These are phyloP conservation scores for Corella eumyota DNA, from an alignment of 23 tunicate species.

Conservation along the genomic window DNA sequence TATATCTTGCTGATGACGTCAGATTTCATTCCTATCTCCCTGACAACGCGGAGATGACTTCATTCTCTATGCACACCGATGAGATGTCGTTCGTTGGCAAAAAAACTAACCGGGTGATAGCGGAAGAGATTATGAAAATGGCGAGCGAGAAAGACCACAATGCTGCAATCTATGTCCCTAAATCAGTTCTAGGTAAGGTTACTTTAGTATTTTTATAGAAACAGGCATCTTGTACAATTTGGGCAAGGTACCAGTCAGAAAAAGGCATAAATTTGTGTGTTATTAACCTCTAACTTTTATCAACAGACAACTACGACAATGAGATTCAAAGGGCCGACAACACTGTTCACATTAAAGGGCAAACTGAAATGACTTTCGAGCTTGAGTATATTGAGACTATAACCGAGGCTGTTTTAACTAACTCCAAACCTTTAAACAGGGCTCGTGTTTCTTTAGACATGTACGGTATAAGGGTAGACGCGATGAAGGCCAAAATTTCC, in stretches of 20 bases:
- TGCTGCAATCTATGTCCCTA: background rate
- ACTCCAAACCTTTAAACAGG: background rate
- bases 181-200: background rate
- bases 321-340: background rate
- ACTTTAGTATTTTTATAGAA: no score
- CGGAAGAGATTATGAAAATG: background rate
- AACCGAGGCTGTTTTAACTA: background rate
- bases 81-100: background rate
- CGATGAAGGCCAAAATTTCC: background rate
- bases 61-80: constrained; percentile 11
- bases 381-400: background rate
- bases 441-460: background rate
- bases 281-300: no score
- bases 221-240: no score
- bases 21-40: constrained; percentile 13
- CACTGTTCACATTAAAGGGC: background rate
- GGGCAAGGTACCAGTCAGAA: no score
- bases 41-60: constrained; percentile 8
- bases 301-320: background rate
- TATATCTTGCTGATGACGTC: constrained; percentile 1
- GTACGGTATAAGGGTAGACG: constrained; percentile 1
- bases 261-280: no score
- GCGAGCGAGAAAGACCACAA: background rate
- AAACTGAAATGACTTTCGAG: constrained; percentile 1
- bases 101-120: background rate